Conservation (phyloP, 2,113 vertebrate genomes). For the Etia nguti region DNA sequence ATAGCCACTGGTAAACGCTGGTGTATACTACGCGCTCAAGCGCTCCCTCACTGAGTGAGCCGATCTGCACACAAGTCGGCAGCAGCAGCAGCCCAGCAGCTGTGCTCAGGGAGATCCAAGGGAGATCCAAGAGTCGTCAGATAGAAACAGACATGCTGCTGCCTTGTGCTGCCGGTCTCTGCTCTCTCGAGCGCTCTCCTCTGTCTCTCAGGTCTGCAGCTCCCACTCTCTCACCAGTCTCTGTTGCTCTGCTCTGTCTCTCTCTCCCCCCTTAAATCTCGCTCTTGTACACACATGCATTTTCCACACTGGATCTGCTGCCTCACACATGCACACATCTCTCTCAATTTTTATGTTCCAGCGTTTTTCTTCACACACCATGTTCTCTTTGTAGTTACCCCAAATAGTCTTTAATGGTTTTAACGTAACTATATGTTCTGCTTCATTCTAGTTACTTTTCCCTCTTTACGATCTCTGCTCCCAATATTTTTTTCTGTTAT, state of each 20-base stretch:
- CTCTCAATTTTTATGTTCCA: neutral
- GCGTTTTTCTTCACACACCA: neutral
- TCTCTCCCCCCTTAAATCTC: conserved; percentile 19
- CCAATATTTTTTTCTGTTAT: neutral
- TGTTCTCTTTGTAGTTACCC: neutral
- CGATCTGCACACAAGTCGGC: neutral
- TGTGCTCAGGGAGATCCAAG: conserved; percentile 33
- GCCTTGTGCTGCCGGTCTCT: conserved; percentile 28
- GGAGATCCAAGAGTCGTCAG: conserved; percentile 33
- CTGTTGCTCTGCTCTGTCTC: conserved; percentile 18
- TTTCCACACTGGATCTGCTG: neutral
- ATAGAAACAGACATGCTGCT: conserved; percentile 33
- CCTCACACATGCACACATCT: neutral
- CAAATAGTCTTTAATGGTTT: neutral
- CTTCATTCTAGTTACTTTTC: neutral
- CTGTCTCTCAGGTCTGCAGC: conserved; percentile 19
- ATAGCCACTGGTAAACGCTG: conserved; percentile 5
- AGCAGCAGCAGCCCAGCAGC: conserved; percentile 27
- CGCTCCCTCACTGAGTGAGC: neutral
- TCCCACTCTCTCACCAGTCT: conserved; percentile 24
- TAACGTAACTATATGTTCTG: neutral
- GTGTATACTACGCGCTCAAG: neutral
- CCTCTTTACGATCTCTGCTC: neutral
- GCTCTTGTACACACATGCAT: conserved; percentile 29
- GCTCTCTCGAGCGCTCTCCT: neutral